These are phyloP conservation scores for Nebria salina DNA, from an alignment of 2,888 invertebrate species.

Conservation along the genomic window DNA sequence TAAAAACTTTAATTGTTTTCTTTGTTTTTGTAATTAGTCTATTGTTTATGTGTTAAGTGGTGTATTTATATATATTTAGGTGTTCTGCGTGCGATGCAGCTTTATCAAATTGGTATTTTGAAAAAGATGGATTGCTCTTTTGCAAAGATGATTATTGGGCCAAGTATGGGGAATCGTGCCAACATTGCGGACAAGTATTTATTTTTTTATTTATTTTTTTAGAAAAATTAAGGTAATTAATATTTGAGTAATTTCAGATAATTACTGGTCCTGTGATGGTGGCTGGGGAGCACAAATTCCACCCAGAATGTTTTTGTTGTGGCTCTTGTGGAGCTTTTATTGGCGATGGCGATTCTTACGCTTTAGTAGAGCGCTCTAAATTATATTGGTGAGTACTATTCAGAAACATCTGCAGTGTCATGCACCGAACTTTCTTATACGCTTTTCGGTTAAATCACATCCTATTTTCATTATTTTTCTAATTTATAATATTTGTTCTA, in stretches of 20 bases:
- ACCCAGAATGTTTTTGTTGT: conserved; percentile 95
- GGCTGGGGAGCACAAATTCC: conserved; percentile 94
- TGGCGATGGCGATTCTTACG: conserved; percentile 93
- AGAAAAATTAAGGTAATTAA: neutral
- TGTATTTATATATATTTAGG: conserved; percentile 63
- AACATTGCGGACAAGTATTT: conserved; percentile 82
- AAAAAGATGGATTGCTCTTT: conserved; percentile 88
- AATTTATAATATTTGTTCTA: no score
- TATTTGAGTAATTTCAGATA: conserved; percentile 56
- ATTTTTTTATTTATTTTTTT: neutral
- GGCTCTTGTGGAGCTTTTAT: conserved; percentile 82
- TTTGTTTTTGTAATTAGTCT: neutral
- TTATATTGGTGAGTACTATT: conserved; percentile 78
- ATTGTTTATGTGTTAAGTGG: neutral
- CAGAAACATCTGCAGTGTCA: neutral
- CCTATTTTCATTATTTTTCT: no score
- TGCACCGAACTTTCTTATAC: no score
- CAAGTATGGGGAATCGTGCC: conserved; percentile 88
- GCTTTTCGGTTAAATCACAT: no score
- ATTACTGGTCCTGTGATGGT: conserved; percentile 93
- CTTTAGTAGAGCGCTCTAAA: conserved; percentile 88
- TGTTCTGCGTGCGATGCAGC: conserved; percentile 90
- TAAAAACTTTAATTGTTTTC: neutral
- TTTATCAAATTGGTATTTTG: conserved; percentile 91
- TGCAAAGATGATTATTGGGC: conserved; percentile 91